These are phyloP conservation scores for Amphipoea lucens DNA, from an alignment of 2,888 invertebrate species.

Conservation along the genomic window DNA sequence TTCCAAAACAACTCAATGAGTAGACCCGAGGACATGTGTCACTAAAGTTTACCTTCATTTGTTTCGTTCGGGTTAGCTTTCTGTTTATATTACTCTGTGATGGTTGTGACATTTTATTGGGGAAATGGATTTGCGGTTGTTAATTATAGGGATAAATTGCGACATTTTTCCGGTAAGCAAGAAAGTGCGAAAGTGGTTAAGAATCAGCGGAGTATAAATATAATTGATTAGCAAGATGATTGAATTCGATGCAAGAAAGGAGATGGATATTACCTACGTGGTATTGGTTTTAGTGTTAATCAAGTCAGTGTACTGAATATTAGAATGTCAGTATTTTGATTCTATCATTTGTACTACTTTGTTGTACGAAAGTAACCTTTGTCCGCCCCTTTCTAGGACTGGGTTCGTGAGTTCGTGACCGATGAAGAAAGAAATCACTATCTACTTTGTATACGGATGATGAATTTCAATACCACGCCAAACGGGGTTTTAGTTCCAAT, in stretches of 20 bases:
- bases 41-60: background rate
- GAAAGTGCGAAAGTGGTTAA: slow-evolving; percentile 33
- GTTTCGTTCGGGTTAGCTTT: background rate
- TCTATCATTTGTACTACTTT: background rate
- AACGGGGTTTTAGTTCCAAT: background rate
- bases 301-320: background rate
- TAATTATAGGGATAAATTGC: slow-evolving; percentile 38
- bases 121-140: slow-evolving; percentile 51
- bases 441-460: background rate
- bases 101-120: slow-evolving; percentile 44
- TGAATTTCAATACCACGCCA: background rate
- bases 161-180: slow-evolving; percentile 35
- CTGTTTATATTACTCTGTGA: background rate
- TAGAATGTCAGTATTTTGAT: background rate
- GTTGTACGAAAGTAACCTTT: slow-evolving; percentile 10
- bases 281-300: background rate
- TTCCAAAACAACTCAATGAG: background rate
- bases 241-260: background rate
- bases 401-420: slow-evolving; percentile 18
- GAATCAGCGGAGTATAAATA: background rate
- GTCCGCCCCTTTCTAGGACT: background rate
- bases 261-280: background rate
- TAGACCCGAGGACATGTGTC: background rate
- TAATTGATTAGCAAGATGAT: background rate
- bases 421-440: background rate